Conservation (phyloP, 2,113 vertebrate species). For the Acrocephalus arundinaceus region DNA sequence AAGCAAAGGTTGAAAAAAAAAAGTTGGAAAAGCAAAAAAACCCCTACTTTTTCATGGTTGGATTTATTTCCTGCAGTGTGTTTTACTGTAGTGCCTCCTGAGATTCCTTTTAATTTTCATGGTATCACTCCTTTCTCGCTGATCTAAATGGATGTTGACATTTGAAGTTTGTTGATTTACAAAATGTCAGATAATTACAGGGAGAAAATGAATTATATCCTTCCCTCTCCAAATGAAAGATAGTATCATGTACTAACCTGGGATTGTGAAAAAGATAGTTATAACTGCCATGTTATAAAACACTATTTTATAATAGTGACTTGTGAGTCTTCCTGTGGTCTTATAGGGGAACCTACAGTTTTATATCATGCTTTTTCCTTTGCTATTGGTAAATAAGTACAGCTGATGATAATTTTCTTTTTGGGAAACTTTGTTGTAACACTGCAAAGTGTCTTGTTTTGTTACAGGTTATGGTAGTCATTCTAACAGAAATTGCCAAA, state of each 20-base stretch:
- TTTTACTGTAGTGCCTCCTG: conserved; percentile 30
- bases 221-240: background rate
- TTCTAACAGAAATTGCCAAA: background rate
- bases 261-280: conserved; percentile 9
- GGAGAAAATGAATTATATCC: conserved; percentile 29
- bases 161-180: conserved; percentile 62
- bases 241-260: background rate
- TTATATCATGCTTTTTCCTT: background rate
- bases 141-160: conserved; percentile 62
- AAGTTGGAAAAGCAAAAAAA: background rate
- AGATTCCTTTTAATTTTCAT: conserved; percentile 51
- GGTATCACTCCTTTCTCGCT: conserved; percentile 4
- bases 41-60: background rate
- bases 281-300: background rate
- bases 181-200: conserved; percentile 56
- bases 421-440: background rate
- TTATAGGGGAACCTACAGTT: background rate
- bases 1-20: background rate
- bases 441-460: background rate
- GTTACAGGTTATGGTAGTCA: background rate
- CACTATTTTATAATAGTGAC: background rate
- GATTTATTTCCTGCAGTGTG: background rate
- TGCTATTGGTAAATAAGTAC: background rate
- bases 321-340: background rate
- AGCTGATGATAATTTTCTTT: background rate